These are phyloP conservation scores for Hymenochirus boettgeri DNA, from an alignment of 2,113 vertebrate species.

Conservation along the genomic window DNA sequence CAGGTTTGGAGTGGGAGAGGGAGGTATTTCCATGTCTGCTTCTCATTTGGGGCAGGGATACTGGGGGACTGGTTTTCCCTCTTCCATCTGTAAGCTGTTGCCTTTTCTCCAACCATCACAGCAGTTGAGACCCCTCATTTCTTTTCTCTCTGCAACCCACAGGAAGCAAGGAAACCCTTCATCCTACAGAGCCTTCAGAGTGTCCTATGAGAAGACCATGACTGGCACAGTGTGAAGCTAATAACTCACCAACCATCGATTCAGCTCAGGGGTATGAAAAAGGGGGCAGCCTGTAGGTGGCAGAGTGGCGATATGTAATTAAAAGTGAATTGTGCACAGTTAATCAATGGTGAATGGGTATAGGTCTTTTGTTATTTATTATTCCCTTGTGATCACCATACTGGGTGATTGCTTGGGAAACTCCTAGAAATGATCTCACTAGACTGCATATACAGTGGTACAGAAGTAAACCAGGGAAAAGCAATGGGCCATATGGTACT, in stretches of 20 bases:
- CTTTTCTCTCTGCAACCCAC: constrained; percentile 12
- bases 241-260: constrained; percentile 22
- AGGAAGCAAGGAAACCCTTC: constrained; percentile 15
- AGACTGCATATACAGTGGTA: too few relatives aligned
- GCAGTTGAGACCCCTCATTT: constrained; percentile 24
- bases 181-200: constrained; percentile 15
- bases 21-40: constrained; percentile 27
- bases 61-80: constrained; percentile 22
- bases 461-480: too few relatives aligned
- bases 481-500: too few relatives aligned
- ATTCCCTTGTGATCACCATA: too few relatives aligned
- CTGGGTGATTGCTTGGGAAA: too few relatives aligned
- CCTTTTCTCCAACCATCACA: constrained; percentile 16
- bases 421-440: too few relatives aligned
- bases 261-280: constrained; percentile 35
- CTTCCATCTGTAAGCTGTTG: constrained; percentile 28
- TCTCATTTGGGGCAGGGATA: constrained; percentile 33
- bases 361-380: too few relatives aligned
- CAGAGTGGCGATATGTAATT: too few relatives aligned
- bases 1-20: constrained; percentile 29
- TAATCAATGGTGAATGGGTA: too few relatives aligned
- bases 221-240: constrained; percentile 29
- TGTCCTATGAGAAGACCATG: constrained; percentile 25
- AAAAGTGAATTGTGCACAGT: too few relatives aligned
- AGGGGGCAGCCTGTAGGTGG: background rate